Evolutionary conservation across 2,113 vertebrate genomes (phyloP).

Genomic region (Aleadryas rufinucha): DNA sequence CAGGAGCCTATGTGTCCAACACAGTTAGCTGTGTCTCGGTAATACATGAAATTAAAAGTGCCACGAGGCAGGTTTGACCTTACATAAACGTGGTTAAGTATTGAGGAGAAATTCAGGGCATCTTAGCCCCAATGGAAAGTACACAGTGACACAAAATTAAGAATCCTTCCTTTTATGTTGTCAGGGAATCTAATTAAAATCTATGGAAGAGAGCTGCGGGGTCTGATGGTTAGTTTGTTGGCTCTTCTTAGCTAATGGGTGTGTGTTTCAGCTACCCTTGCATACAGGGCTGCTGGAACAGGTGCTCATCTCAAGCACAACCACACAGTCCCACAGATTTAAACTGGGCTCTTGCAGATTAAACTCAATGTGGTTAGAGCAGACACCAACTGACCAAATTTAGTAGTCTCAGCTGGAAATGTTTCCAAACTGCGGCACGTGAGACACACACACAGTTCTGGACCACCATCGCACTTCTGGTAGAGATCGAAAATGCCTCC

Average conservation of each 20-base stretch:
- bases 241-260: background rate
- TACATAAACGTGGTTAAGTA: background rate
- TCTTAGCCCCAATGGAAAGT: background rate
- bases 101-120: background rate
- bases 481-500: background rate
- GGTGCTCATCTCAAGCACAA: background rate
- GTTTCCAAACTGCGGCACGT: rapidly evolving
- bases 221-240: background rate
- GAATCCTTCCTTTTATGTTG: background rate
- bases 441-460: background rate
- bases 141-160: background rate
- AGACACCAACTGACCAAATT: background rate
- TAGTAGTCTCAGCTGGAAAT: background rate
- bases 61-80: background rate
- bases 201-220: background rate
- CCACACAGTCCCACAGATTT: background rate
- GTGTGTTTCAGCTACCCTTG: background rate
- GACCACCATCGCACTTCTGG: background rate
- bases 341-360: background rate
- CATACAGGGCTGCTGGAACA: background rate
- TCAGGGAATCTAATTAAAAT: background rate
- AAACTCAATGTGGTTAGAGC: background rate
- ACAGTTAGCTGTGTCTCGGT: background rate
- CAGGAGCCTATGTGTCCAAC: background rate
- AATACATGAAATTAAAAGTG: background rate